These are phyloP conservation scores for Troides oblongomaculatus DNA, from an alignment of 2,888 invertebrate genomes.

Conservation along the genomic window DNA sequence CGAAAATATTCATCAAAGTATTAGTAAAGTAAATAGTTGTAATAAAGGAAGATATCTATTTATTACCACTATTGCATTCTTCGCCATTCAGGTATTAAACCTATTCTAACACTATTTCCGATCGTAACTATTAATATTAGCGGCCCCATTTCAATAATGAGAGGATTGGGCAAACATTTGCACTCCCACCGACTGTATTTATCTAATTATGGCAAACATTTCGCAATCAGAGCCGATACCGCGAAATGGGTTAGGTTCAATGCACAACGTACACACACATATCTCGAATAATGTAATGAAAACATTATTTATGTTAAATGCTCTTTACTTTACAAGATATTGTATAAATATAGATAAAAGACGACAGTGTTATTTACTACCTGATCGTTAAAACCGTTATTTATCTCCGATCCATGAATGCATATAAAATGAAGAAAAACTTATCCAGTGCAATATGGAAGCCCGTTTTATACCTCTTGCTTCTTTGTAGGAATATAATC, in stretches of 20 bases:
- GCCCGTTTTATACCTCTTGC: background rate
- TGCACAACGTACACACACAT: conserved; percentile 3
- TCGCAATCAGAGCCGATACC: conserved; percentile 59
- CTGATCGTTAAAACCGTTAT: background rate
- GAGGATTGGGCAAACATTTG: conserved; percentile 71
- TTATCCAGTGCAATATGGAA: background rate
- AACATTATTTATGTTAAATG: background rate
- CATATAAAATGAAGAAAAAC: background rate
- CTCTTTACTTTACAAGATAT: background rate
- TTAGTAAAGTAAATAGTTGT: too few relatives aligned
- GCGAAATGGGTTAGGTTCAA: conserved; percentile 24
- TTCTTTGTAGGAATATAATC: background rate
- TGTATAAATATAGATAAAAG: background rate
- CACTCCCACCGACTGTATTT: conserved; percentile 54
- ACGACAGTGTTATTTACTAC: background rate
- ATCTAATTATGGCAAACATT: conserved; percentile 60
- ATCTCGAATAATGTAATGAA: background rate
- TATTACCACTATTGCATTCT: background rate
- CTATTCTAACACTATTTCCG: conserved; percentile 32
- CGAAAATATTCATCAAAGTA: too few relatives aligned
- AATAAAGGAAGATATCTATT: background rate
- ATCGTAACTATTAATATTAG: conserved; percentile 54
- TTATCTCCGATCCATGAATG: background rate
- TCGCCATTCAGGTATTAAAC: conserved; percentile 16
- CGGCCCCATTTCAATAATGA: conserved; percentile 68